phyloP scores from a whole-genome alignment of 2,888 invertebrate genomes.

The Monopis laevigella region DNA sequence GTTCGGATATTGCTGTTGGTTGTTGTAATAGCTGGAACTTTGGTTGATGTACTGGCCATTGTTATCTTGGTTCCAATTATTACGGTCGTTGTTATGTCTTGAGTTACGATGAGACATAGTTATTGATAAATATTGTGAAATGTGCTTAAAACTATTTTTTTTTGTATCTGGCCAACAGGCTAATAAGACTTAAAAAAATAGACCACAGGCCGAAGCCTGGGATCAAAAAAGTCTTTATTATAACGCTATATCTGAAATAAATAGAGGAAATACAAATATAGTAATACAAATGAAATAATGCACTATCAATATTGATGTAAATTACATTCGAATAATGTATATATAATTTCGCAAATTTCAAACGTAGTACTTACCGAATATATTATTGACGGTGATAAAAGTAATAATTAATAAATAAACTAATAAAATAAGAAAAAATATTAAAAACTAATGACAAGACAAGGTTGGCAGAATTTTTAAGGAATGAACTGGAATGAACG shows the following conservation, averaged over 20 bases:
- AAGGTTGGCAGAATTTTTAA: no score
- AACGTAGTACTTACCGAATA: no score
- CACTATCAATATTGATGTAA: no score
- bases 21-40: slow-evolving; percentile 31
- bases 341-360: no score
- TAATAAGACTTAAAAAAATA: not conserved
- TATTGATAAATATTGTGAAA: slow-evolving; percentile 21
- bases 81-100: slow-evolving; percentile 41
- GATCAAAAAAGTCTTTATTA: slow-evolving; percentile 18
- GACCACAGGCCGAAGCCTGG: slow-evolving; percentile 60
- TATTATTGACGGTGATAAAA: no score
- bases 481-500: no score
- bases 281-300: not conserved
- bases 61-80: slow-evolving; percentile 41
- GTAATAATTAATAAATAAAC: no score
- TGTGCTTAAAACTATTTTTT: slow-evolving; percentile 19
- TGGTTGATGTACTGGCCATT: slow-evolving; percentile 43
- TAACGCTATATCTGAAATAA: not conserved
- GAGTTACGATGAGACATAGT: slow-evolving; percentile 56
- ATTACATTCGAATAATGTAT: no score
- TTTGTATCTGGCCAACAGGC: no score
- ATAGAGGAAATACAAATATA: not conserved
- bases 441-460: no score
- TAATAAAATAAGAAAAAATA: no score
- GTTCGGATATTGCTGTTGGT: slow-evolving; percentile 34